Percentiles rank a stretch among this genome's conserved stretches.
These are phyloP conservation scores for Lycaon pictus DNA, from an alignment of 2,113 vertebrate species.

Conservation along the genomic window DNA sequence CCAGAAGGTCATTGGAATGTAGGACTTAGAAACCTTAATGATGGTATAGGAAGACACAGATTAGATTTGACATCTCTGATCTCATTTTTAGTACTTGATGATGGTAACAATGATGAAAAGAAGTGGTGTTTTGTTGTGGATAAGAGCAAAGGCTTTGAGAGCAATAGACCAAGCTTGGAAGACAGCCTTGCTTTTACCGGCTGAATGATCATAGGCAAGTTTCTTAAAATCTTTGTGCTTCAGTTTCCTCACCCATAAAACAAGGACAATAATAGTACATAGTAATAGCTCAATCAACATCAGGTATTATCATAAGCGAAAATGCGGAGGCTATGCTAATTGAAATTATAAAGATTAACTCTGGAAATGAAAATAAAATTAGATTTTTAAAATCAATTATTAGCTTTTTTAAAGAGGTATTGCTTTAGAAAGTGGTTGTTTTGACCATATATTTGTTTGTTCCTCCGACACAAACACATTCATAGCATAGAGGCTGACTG, in stretches of 20 bases:
- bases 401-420: neutral
- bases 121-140: neutral
- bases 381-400: neutral
- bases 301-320: neutral
- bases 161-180: neutral
- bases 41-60: neutral
- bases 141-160: neutral
- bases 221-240: neutral
- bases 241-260: neutral
- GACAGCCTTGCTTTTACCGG: neutral
- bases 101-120: neutral
- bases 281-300: neutral
- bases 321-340: neutral
- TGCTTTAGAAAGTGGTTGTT: conserved; percentile 45
- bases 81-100: neutral
- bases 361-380: conserved; percentile 16
- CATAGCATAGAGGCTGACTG: neutral
- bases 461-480: conserved; percentile 12
- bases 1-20: neutral
- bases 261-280: neutral
- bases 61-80: neutral
- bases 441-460: neutral
- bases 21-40: neutral
- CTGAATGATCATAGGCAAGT: neutral
- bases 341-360: conserved; percentile 1